A percentile compares a stretch with the other conserved stretches of the same genome.
Evolutionary conservation across 2,113 vertebrate species (phyloP).

Genomic region (Delphinus delphis): DNA sequence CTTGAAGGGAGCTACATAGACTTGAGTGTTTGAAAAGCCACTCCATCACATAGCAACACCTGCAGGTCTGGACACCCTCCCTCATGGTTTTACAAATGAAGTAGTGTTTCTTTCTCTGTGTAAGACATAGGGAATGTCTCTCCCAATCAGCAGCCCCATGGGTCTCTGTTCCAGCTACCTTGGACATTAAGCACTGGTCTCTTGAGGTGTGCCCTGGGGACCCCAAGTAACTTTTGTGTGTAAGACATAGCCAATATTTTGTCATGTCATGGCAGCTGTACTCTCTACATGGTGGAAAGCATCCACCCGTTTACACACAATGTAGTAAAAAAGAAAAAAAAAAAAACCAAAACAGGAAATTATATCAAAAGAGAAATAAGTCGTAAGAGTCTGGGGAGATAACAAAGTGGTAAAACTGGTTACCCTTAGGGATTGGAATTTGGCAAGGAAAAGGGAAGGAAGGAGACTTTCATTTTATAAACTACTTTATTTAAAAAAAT

Average conservation of each 20-base stretch:
- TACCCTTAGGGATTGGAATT: not conserved
- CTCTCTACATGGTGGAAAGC: not conserved
- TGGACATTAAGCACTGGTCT: not conserved
- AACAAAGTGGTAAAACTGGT: not conserved
- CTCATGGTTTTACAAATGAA: not conserved
- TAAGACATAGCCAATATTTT: not conserved
- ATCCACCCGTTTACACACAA: not conserved
- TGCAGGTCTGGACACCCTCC: not conserved
- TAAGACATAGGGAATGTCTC: not conserved
- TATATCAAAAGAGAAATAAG: not conserved
- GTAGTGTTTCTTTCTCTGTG: not conserved
- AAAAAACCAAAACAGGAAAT: not conserved
- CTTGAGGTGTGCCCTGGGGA: not conserved
- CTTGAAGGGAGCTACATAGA: not conserved
- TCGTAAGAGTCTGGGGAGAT: not conserved
- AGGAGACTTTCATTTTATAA: not conserved
- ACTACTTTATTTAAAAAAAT: not conserved
- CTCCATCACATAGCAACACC: not conserved
- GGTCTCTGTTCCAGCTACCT: not conserved
- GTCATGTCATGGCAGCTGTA: not conserved
- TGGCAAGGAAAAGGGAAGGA: not conserved
- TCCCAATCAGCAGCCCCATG: not conserved
- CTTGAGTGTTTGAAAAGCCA: not conserved
- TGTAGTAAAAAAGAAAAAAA: not conserved
- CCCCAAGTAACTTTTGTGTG: not conserved